A percentile compares a stretch with the other conserved stretches of the same genome.
phyloP scores from a whole-genome alignment of 2,113 vertebrate species.

The Pampusana beccarii region DNA sequence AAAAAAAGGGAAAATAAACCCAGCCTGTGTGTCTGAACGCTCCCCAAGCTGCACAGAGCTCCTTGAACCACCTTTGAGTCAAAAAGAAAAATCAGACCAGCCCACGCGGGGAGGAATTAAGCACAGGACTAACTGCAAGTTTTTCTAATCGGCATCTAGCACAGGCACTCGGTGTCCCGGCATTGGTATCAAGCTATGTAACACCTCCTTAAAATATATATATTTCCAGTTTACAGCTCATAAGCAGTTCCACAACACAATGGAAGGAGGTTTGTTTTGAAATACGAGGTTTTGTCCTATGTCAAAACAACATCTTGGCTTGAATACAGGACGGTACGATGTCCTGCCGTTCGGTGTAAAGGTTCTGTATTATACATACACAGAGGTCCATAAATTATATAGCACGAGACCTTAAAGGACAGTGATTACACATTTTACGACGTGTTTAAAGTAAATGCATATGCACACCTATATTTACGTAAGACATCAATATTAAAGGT shows the following conservation, averaged over 20 bases:
- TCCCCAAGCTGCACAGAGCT: neutral
- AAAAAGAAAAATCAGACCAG: neutral
- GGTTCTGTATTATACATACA: neutral
- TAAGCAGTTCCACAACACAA: neutral
- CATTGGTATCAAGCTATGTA: neutral
- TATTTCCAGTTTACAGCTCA: neutral
- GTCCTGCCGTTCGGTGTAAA: neutral
- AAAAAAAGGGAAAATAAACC: neutral
- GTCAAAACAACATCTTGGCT: neutral
- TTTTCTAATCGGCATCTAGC: neutral
- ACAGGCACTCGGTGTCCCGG: fast-evolving
- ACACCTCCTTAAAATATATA: neutral
- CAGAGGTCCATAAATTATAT: neutral
- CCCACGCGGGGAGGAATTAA: neutral
- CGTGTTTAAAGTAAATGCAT: neutral
- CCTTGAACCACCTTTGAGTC: neutral
- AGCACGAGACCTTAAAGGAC: neutral
- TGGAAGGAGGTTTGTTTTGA: neutral
- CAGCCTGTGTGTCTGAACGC: neutral
- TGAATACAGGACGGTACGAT: fast-evolving
- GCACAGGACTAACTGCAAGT: neutral
- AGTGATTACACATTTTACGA: neutral
- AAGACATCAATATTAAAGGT: neutral
- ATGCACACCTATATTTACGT: neutral
- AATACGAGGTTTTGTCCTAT: neutral